Conservation (phyloP, 2,797 vertebrate genomes). For the Dicrostonyx torquatus region DNA sequence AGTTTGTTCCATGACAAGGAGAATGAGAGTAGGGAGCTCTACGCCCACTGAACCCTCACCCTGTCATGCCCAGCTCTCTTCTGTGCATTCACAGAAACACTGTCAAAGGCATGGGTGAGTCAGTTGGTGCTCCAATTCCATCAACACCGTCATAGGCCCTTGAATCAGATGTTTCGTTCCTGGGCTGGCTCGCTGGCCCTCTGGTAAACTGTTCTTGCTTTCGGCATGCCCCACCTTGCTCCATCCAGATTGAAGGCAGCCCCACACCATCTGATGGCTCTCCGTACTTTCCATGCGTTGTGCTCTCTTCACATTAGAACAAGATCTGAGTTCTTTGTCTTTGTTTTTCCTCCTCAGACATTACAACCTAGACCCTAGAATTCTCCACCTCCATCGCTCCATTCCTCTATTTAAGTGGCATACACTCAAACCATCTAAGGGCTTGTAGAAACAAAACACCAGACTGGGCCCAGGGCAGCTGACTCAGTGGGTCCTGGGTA, state of each 20-base stretch:
- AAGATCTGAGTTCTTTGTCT: neutral
- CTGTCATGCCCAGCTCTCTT: neutral
- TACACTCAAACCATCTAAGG: neutral
- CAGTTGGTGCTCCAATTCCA: accelerated
- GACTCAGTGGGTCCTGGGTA: neutral
- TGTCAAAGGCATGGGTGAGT: too few species aligned
- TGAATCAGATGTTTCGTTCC: neutral
- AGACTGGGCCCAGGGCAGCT: neutral
- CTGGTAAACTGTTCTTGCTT: neutral
- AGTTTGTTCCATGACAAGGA: neutral
- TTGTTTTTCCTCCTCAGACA: neutral
- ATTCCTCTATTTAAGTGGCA: accelerated
- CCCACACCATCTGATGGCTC: too few species aligned
- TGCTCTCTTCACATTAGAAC: neutral
- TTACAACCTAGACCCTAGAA: neutral
- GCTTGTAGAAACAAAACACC: neutral
- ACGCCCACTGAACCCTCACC: neutral
- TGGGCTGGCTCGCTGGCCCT: neutral
- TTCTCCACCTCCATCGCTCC: neutral
- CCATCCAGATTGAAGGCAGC: neutral
- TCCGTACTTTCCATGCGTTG: accelerated
- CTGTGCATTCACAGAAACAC: neutral
- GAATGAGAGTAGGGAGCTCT: neutral
- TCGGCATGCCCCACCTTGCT: neutral
- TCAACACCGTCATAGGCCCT: neutral